Evolutionary conservation across 1,140 invertebrate species (phyloP), one percentile per base, ranked within the genome.

Genomic region (Galleria mellonella): DNA sequence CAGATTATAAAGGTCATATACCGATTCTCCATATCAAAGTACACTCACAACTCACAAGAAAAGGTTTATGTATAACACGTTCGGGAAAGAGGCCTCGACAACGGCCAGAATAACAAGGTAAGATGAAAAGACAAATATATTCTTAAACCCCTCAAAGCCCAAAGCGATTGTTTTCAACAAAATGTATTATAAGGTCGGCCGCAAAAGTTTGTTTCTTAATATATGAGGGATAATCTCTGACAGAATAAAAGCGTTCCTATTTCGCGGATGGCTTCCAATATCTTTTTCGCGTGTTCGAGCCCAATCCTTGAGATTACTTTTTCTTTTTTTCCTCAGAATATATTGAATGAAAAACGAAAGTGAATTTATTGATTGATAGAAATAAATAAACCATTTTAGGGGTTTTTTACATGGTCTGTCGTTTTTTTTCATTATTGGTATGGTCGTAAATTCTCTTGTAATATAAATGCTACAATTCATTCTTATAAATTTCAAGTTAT

Each of bases 211-310:
- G 46, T 54, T 55, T 55, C 51, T 60, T 54, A 63, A 58, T 62
- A 60, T 54, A 53, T 45, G 53, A 58, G 51, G 32, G 55, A 64
- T 68, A 64, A 66, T 69, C 60, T 72, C 48, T 63, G 58, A 54
- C 51, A 52, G 44, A 56, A 61, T 55, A 61, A 64, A 51, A 50
- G 50, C 47, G 53, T 64, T 60, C 52, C 48, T 64, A 62, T 70
- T 62, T 59, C 47, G 46, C 55, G 53, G 53, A 63, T 65, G 60
- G 51, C 43, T 63, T 62, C 57, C 63, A 63, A 70, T 65, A 65
- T 68, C 58, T 58, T 56, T 56, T 55, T 66, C 68, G 67, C 64
- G 62, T 68, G 70, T 64, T 66, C 52, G 46, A 54, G 46, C 56
- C 53, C 66, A 63, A 63, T 66, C 58, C 53, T 32, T 33, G 45